Percentiles rank a stretch among this genome's conserved stretches.
These are phyloP conservation scores for Microcebus griseorufus DNA, from an alignment of 2,113 vertebrate species.

Conservation along the genomic window DNA sequence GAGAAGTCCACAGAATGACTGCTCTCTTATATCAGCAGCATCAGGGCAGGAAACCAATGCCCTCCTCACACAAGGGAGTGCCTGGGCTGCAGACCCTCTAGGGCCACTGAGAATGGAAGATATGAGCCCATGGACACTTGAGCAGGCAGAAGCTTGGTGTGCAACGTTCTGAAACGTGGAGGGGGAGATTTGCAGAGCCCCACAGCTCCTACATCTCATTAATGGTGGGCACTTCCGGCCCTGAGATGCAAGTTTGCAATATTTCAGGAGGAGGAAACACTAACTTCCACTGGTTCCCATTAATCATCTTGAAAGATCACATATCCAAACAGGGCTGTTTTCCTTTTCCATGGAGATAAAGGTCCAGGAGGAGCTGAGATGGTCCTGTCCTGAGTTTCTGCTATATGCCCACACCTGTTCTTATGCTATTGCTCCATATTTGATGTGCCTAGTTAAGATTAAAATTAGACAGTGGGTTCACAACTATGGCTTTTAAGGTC, in stretches of 20 bases:
- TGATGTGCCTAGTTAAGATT: neutral
- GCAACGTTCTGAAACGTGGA: fast-evolving
- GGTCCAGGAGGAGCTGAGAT: neutral
- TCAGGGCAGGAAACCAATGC: neutral
- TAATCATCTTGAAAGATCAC: neutral
- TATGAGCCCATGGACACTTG: no score
- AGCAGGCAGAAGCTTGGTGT: neutral
- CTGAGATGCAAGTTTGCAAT: neutral
- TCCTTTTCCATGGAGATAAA: neutral
- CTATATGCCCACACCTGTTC: neutral
- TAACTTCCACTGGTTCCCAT: neutral
- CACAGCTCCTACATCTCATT: no score
- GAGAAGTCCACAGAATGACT: neutral
- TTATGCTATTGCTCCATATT: neutral
- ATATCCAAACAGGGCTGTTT: neutral
- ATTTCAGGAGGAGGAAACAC: neutral
- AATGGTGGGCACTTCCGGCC: neutral
- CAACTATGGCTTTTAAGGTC: neutral
- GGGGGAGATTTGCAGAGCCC: neutral
- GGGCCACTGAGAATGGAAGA: neutral
- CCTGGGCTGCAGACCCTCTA: fast-evolving
- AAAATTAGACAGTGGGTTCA: neutral
- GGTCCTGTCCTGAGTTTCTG: neutral
- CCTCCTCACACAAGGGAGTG: neutral
- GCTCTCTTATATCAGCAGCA: neutral